phyloP scores from a whole-genome alignment of 1,140 invertebrate species.

The Drosophila prosaltans region DNA sequence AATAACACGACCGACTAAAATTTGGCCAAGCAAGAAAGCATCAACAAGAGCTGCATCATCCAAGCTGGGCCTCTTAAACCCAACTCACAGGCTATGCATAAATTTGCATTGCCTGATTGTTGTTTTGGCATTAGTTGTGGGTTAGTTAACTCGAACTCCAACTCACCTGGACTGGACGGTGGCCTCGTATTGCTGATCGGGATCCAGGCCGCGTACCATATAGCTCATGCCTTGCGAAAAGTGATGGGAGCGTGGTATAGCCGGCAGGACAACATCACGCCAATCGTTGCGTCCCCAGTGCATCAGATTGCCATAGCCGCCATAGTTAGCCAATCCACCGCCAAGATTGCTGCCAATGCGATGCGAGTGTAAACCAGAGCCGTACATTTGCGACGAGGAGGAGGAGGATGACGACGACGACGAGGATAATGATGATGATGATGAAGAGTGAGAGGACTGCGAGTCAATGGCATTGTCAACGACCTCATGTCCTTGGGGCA shows the following conservation, averaged over 20 bases:
- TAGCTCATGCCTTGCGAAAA: conserved; percentile 86
- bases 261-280: conserved; percentile 86
- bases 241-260: conserved; percentile 82
- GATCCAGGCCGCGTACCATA: conserved; percentile 85
- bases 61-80: conserved; percentile 1
- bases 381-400: conserved; percentile 65
- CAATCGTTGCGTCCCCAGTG: conserved; percentile 84
- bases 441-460: conserved; percentile 76
- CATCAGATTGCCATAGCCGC: conserved; percentile 79
- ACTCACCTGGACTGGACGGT: conserved; percentile 85
- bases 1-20: conserved; percentile 29
- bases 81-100: background rate
- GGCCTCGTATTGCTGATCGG: conserved; percentile 86
- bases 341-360: conserved; percentile 66
- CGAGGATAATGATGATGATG: conserved; percentile 64
- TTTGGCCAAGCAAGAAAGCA: conserved; percentile 12
- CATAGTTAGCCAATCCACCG: conserved; percentile 62
- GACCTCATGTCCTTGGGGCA: conserved; percentile 84
- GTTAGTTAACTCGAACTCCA: conserved; percentile 19
- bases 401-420: conserved; percentile 65
- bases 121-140: background rate
- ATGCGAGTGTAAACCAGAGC: conserved; percentile 66
- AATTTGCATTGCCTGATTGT: conserved; percentile 18
- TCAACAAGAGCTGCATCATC: background rate
- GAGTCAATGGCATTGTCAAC: conserved; percentile 83